phyloP scores from a whole-genome alignment of 2,888 invertebrate species.

The Stenodera caucasica region DNA sequence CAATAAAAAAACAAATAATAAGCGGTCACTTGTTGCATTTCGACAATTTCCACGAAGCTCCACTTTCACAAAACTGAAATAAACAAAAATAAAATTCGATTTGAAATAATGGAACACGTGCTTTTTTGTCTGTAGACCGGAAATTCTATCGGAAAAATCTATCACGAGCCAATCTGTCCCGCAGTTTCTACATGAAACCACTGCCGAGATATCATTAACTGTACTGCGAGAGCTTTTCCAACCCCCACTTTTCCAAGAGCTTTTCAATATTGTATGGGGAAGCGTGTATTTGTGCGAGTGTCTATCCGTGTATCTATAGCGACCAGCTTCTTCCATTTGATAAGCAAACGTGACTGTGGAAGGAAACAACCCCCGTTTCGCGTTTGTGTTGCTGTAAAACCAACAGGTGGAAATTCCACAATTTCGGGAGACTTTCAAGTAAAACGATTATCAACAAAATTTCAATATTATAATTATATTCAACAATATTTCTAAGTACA shows the following conservation, averaged over 20 bases:
- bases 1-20: too few species aligned
- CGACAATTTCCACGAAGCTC: too few species aligned
- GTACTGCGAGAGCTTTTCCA: constrained; percentile 16
- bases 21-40: too few species aligned
- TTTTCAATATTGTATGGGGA: constrained; percentile 6
- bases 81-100: too few species aligned
- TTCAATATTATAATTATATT: constrained; percentile 24
- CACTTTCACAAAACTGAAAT: too few species aligned
- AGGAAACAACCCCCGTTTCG: too few species aligned
- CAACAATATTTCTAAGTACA: constrained; percentile 31
- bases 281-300: constrained; percentile 8
- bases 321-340: constrained; percentile 33
- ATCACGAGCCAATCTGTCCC: background rate
- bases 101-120: background rate
- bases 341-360: constrained; percentile 24
- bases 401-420: constrained; percentile 34
- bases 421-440: constrained; percentile 19
- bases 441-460: background rate
- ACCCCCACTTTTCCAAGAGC: constrained; percentile 21
- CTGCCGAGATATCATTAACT: constrained; percentile 17
- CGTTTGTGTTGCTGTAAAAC: background rate
- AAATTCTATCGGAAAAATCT: background rate
- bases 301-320: constrained; percentile 40
- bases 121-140: too few species aligned
- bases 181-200: background rate